A percentile compares a stretch with the other conserved stretches of the same genome.
Evolutionary conservation across 2,888 invertebrate genomes (phyloP).

Genomic region (Apotomis capreana): DNA sequence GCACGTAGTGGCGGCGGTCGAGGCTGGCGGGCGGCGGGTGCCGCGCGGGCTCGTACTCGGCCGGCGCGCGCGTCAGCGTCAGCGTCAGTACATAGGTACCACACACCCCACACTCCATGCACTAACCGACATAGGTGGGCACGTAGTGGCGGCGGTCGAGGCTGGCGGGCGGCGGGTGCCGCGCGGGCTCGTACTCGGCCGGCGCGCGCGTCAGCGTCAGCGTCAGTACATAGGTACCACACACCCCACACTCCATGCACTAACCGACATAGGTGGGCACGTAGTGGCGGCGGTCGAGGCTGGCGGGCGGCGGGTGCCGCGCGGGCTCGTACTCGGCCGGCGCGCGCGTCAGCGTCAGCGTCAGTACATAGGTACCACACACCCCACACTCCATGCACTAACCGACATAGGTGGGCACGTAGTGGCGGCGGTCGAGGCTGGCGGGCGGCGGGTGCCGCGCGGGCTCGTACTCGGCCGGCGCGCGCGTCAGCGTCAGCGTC

Average conservation of each 20-base stretch:
- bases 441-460: slow-evolving; percentile 83
- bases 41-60: too few relatives aligned
- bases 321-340: slow-evolving; percentile 87
- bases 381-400: slow-evolving; percentile 59
- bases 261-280: slow-evolving; percentile 94
- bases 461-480: slow-evolving; percentile 85
- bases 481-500: slow-evolving; percentile 15
- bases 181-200: slow-evolving; percentile 87
- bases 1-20: too few relatives aligned
- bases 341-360: slow-evolving; percentile 19
- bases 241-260: slow-evolving; percentile 52
- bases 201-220: slow-evolving; percentile 22
- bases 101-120: too few relatives aligned
- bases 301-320: slow-evolving; percentile 82
- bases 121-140: too few relatives aligned
- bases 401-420: slow-evolving; percentile 95
- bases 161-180: too few relatives aligned
- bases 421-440: slow-evolving; percentile 90
- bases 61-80: too few relatives aligned
- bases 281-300: slow-evolving; percentile 91
- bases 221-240: not conserved
- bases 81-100: too few relatives aligned
- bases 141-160: too few relatives aligned
- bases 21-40: too few relatives aligned
- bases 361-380: not conserved